phyloP scores from a whole-genome alignment of 2,113 vertebrate species.

The Girardinichthys multiradiatus region DNA sequence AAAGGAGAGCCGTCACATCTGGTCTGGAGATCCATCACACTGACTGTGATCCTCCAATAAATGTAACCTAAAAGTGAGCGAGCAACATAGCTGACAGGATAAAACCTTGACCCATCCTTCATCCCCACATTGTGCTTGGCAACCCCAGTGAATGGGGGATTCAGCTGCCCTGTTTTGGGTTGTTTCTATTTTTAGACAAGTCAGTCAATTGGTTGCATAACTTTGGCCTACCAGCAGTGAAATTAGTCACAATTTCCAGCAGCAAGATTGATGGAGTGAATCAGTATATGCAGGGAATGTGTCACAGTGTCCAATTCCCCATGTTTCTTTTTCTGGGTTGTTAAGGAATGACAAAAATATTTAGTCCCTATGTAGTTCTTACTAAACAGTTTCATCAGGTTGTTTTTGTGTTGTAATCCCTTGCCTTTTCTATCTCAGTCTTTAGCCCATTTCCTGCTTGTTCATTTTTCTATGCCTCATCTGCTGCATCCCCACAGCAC shows the following conservation, averaged over 20 bases:
- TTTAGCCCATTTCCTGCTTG: neutral
- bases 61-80: neutral
- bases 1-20: neutral
- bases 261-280: neutral
- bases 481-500: neutral
- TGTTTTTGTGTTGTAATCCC: too few relatives aligned
- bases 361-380: neutral
- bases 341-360: neutral
- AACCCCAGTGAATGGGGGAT: constrained; percentile 10
- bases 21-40: neutral
- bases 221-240: constrained; percentile 23
- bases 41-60: neutral
- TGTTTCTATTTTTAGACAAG: constrained; percentile 46
- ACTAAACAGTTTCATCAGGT: too few relatives aligned
- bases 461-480: too few relatives aligned
- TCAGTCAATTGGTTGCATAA: constrained; percentile 41
- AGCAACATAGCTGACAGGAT: neutral
- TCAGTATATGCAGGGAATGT: neutral
- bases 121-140: constrained; percentile 12
- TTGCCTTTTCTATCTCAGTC: neutral
- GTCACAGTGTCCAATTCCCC: neutral
- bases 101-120: constrained; percentile 9
- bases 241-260: constrained; percentile 30
- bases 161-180: constrained; percentile 21
- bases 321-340: neutral